Conservation (phyloP, 2,797 vertebrate genomes). For the Rallus crepitans region DNA sequence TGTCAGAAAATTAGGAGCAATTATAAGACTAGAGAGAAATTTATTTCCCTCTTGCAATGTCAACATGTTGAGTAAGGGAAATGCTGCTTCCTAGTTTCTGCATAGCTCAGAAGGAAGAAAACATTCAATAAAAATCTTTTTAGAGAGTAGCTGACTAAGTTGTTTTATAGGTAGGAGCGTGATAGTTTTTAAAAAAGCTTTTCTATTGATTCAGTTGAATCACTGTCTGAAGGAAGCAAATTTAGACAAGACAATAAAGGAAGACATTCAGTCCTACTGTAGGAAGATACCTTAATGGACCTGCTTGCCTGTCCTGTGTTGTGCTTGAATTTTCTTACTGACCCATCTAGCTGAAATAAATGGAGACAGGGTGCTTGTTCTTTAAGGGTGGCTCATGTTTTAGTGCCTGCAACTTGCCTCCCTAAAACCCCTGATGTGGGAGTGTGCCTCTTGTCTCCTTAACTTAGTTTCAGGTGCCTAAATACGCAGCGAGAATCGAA, state of each 20-base stretch:
- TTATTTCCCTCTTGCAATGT: background rate
- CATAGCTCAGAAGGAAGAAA: background rate
- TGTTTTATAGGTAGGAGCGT: background rate
- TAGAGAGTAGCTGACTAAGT: background rate
- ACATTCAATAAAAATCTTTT: background rate
- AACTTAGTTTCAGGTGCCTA: background rate
- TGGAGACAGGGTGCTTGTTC: background rate
- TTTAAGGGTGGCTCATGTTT: background rate
- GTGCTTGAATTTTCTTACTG: background rate
- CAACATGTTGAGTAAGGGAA: background rate
- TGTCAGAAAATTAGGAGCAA: background rate
- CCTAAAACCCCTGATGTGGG: background rate
- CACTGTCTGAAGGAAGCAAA: background rate
- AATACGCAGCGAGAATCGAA: background rate
- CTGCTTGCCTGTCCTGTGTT: background rate
- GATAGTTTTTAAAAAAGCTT: background rate
- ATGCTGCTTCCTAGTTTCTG: background rate
- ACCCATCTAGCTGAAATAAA: background rate
- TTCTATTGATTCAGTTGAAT: slow-evolving; percentile 8
- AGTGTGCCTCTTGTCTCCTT: background rate
- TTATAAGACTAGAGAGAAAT: background rate
- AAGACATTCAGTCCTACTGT: background rate
- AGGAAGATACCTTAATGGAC: background rate
- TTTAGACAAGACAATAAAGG: background rate
- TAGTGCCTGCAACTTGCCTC: background rate